A percentile compares a stretch with the other conserved stretches of the same genome.
Evolutionary conservation across 2,113 vertebrate species (phyloP).

Genomic region (Oryctolagus cuniculus): DNA sequence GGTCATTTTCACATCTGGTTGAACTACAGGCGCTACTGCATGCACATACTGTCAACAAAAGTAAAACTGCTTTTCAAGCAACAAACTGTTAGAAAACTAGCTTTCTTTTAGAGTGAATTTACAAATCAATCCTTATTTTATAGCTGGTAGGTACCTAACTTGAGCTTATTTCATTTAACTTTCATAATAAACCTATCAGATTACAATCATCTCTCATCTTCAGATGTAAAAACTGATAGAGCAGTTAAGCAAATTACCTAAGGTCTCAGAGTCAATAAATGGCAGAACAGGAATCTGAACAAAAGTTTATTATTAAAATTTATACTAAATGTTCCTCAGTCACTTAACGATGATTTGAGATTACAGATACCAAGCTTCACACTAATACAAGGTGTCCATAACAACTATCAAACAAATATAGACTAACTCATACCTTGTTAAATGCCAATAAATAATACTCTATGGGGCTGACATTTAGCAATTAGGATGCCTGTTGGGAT

Average conservation of each 20-base stretch:
- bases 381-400: neutral
- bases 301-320: slow-evolving; percentile 44
- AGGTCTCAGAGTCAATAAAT: neutral
- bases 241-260: neutral
- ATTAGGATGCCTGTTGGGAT: no score
- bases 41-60: slow-evolving; percentile 20
- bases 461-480: no score
- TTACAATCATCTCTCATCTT: slow-evolving; percentile 32
- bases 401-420: slow-evolving; percentile 51
- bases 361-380: neutral
- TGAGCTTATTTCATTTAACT: slow-evolving; percentile 57
- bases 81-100: neutral
- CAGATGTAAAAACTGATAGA: slow-evolving; percentile 21
- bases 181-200: neutral
- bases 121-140: slow-evolving; percentile 50
- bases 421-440: neutral
- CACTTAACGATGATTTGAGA: slow-evolving; percentile 31
- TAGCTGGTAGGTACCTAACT: neutral
- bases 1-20: neutral
- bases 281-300: neutral
- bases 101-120: neutral
- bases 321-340: neutral
- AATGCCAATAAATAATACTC: neutral
- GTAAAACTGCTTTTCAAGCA: slow-evolving; percentile 18
- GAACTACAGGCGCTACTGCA: neutral